Base-by-base conservation (phyloP, 2,888 invertebrate genomes). In the Pomacea canaliculata region DNA sequence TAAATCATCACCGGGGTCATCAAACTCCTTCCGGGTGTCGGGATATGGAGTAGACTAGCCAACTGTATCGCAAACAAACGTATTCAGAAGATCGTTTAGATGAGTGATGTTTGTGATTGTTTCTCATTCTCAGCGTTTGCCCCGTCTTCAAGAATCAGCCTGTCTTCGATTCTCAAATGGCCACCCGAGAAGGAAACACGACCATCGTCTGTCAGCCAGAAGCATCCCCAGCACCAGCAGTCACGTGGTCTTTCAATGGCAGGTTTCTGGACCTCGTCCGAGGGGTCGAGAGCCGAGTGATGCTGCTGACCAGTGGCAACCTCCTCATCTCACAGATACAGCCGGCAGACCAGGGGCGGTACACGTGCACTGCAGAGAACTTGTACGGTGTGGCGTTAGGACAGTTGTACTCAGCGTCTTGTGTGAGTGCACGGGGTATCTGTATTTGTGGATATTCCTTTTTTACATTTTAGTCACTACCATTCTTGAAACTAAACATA, bases 121-220 rank as follows among this genome's bases (percentile, higher is more conserved):
- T 5, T 56, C 10, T 56, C 70, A 48, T 70, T 77, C 78, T 18
- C 82, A 91, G 91, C 85, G 59, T 85, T 92, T 78, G 94, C 94
- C 98, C 98, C 13, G 95, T 96, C 1, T 98, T 98, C 89, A 95
- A 95, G 87, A 98, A 98, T 90, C 93, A 93, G 63, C 97, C 97
- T 0, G 91, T 98, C 59, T 96, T 97, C 90, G 93, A 95, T 0
- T 96, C 96, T 92, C 84, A 85, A n/a, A 96, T 96, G n/a, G 96
- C 96, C 7, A 96, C 96, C 1, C 95, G 96, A 89, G 96, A 96
- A 19, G 97, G 97, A 19, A 97, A 97, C 90, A 95, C 96, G 0
- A 97, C 97, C 0, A 94, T 98, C 74, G 68, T 82, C 16, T 98
- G 98, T 89, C 94, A 95, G 88, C 98, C 98, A 0, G 98, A 98